These are phyloP conservation scores for Ectemnius lituratus DNA, from an alignment of 2,888 invertebrate genomes.

Conservation along the genomic window DNA sequence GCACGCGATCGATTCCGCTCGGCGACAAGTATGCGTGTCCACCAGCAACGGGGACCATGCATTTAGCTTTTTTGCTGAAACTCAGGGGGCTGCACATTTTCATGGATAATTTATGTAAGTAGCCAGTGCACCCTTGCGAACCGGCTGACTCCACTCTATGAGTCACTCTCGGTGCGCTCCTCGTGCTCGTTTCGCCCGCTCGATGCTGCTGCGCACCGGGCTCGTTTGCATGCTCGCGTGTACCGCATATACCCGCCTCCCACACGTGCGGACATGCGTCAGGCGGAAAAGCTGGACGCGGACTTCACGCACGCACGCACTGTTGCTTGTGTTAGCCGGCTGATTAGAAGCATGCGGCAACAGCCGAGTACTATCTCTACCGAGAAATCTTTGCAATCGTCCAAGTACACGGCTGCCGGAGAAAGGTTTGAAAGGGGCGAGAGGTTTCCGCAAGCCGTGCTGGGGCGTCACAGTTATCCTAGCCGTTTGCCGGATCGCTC, in stretches of 20 bases:
- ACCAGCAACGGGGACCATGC: no score
- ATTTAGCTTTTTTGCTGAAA: conserved; percentile 2
- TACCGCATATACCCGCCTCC: conserved; percentile 38
- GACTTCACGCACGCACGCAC: conserved; percentile 15
- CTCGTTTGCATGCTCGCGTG: conserved; percentile 63
- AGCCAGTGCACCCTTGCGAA: conserved; percentile 30
- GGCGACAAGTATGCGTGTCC: background rate
- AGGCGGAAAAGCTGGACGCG: conserved; percentile 44
- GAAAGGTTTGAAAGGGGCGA: conserved; percentile 7
- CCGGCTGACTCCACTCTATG: conserved; percentile 5
- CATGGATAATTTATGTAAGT: conserved; percentile 50
- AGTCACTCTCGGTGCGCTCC: background rate
- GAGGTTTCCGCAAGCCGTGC: conserved; percentile 13
- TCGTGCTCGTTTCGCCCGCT: no score
- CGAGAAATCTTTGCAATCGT: background rate
- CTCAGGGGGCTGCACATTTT: conserved; percentile 25
- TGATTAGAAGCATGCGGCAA: conserved; percentile 37
- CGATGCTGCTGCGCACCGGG: background rate
- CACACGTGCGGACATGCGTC: conserved; percentile 51
- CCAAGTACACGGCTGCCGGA: conserved; percentile 1
- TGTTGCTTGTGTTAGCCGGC: conserved; percentile 15
- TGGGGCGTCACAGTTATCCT: no score
- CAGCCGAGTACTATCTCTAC: conserved; percentile 4
- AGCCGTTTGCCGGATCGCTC: conserved; percentile 35
- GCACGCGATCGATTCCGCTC: conserved; percentile 38